A percentile compares a stretch with the other conserved stretches of the same genome.
These are phyloP conservation scores for Fabriciana adippe DNA, from an alignment of 2,888 invertebrate genomes.

Conservation along the genomic window DNA sequence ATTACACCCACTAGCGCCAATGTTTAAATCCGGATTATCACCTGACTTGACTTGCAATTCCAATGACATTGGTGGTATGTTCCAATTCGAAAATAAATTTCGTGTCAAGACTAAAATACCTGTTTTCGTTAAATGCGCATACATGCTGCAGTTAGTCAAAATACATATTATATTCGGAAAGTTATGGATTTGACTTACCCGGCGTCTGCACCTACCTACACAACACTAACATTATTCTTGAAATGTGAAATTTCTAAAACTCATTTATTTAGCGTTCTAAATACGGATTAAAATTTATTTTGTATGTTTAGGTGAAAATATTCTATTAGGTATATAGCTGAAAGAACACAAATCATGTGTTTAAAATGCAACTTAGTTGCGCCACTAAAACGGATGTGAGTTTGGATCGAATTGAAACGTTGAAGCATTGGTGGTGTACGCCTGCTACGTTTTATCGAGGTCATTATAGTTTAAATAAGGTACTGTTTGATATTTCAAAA, in stretches of 20 bases:
- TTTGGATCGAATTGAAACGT: conserved; percentile 18
- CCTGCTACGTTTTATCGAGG: conserved; percentile 34
- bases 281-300: too few relatives aligned
- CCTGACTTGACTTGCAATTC: conserved; percentile 45
- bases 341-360: too few relatives aligned
- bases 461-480: conserved; percentile 29
- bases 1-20: conserved; percentile 50
- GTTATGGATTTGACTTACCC: too few relatives aligned
- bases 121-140: conserved; percentile 17
- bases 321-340: too few relatives aligned
- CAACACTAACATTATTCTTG: too few relatives aligned
- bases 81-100: conserved; percentile 37
- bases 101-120: conserved; percentile 28
- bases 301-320: too few relatives aligned
- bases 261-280: too few relatives aligned
- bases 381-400: neutral
- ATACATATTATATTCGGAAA: neutral
- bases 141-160: neutral
- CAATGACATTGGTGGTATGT: conserved; percentile 39
- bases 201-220: too few relatives aligned
- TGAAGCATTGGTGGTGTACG: conserved; percentile 9
- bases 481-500: too few relatives aligned
- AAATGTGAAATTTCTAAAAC: too few relatives aligned
- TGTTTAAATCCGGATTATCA: conserved; percentile 55
- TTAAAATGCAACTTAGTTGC: too few relatives aligned